Conservation (phyloP, 2,113 vertebrate genomes). For the Circaetus gallicus region DNA sequence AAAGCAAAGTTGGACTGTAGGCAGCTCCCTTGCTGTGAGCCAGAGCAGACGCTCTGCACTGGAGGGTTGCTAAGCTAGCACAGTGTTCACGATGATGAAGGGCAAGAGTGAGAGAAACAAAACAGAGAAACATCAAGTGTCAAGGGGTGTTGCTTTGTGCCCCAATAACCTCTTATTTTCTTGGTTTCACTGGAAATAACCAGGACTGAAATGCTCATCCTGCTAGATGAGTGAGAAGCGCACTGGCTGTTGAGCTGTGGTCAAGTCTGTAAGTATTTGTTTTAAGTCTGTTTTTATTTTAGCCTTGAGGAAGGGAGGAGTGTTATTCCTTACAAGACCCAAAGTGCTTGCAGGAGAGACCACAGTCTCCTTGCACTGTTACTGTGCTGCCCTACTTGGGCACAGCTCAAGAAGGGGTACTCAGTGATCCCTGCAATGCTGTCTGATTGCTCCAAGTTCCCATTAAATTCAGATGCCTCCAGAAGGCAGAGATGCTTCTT, state of each 20-base stretch:
- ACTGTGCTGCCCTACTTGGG: background rate
- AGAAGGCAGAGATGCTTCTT: background rate
- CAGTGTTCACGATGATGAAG: background rate
- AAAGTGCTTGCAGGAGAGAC: background rate
- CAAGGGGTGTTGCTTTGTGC: background rate
- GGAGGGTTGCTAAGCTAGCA: background rate
- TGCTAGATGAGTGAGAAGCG: background rate
- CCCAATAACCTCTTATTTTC: background rate
- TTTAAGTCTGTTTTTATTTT: background rate
- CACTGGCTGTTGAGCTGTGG: background rate
- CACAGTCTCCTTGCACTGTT: background rate
- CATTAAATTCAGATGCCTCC: background rate
- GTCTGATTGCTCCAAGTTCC: background rate
- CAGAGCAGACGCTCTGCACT: background rate
- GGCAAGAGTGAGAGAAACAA: background rate
- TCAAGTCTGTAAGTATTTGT: background rate
- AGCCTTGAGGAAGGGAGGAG: background rate
- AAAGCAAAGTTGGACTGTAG: background rate
- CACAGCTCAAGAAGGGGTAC: background rate
- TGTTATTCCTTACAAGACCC: background rate
- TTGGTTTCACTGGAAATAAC: background rate
- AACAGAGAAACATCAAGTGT: background rate
- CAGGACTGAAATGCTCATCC: background rate
- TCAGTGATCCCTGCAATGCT: background rate
- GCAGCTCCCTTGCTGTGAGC: background rate